Percentiles rank a stretch among this genome's conserved stretches.
phyloP scores from a whole-genome alignment of 1,140 invertebrate species.

The Ceratoteleas bidentatus region DNA sequence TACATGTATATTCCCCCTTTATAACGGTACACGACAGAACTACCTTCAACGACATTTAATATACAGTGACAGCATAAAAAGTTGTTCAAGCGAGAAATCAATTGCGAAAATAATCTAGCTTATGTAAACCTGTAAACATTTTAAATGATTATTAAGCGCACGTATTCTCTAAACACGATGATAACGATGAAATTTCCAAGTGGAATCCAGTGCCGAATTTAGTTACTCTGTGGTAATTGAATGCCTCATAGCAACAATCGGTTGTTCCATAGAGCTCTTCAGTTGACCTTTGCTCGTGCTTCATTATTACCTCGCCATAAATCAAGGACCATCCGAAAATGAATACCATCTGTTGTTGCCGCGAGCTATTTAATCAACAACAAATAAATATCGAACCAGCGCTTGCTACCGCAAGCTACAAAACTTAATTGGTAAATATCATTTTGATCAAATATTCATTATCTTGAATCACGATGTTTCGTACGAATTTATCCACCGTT shows the following conservation, averaged over 20 bases:
- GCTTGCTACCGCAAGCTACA: conserved; percentile 46
- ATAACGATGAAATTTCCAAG: conserved; percentile 64
- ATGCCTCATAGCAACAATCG: conserved; percentile 66
- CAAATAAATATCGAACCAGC: conserved; percentile 61
- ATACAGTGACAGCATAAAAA: too few relatives aligned
- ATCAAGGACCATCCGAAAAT: conserved; percentile 67
- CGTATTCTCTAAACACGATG: conserved; percentile 39
- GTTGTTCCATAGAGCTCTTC: conserved; percentile 62
- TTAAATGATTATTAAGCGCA: neutral
- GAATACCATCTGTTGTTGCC: conserved; percentile 66
- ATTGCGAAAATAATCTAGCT: too few relatives aligned
- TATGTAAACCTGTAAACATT: too few relatives aligned
- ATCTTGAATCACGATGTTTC: conserved; percentile 28
- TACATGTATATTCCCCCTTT: too few relatives aligned
- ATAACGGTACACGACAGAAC: too few relatives aligned
- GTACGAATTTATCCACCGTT: conserved; percentile 19
- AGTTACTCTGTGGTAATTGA: conserved; percentile 64
- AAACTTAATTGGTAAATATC: conserved; percentile 53
- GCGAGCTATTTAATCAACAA: conserved; percentile 63
- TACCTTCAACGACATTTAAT: too few relatives aligned
- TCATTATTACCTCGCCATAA: conserved; percentile 65
- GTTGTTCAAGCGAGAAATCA: too few relatives aligned
- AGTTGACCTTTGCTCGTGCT: conserved; percentile 66
- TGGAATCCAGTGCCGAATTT: conserved; percentile 63
- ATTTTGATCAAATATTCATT: conserved; percentile 55